Percentiles rank a stretch among this genome's conserved stretches.
phyloP scores from a whole-genome alignment of 1,140 invertebrate species.

The Stegodyphus mimosarum region DNA sequence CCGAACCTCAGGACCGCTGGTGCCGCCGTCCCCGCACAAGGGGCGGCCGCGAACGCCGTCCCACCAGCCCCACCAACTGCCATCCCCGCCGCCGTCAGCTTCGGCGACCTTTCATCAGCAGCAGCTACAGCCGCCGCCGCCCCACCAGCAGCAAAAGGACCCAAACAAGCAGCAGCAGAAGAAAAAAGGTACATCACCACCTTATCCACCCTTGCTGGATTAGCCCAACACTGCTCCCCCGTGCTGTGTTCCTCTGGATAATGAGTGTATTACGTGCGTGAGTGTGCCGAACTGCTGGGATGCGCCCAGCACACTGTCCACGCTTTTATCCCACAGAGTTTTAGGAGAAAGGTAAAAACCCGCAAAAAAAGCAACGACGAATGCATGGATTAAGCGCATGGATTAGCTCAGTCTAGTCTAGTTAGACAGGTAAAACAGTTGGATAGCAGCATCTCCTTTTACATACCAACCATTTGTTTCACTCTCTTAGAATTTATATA shows the following conservation, averaged over 20 bases:
- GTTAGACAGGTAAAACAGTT: conserved; percentile 23
- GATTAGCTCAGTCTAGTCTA: conserved; percentile 17
- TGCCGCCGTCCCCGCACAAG: conserved; percentile 61
- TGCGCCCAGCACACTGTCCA: no score
- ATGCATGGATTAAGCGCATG: conserved; percentile 32
- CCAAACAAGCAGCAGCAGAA: conserved; percentile 42
- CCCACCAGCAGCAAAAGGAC: conserved; percentile 15
- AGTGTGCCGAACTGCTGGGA: background rate
- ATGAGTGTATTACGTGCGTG: background rate
- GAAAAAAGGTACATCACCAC: conserved; percentile 46
- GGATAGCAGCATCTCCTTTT: conserved; percentile 5
- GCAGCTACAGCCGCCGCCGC: conserved; percentile 4
- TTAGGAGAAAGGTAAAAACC: conserved; percentile 5
- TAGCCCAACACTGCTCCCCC: background rate
- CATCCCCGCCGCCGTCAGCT: conserved; percentile 32
- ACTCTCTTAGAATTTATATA: no score
- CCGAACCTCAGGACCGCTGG: conserved; percentile 54
- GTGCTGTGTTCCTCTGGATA: conserved; percentile 9
- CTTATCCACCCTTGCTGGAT: conserved; percentile 1
- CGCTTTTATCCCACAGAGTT: background rate
- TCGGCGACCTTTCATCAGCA: conserved; percentile 38
- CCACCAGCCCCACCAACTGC: conserved; percentile 54
- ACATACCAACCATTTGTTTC: no score
- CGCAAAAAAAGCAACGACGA: background rate
- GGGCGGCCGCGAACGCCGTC: conserved; percentile 63